Evolutionary conservation across 2,797 vertebrate species (phyloP), one percentile per base, ranked within the genome.

Genomic region (Heteromormyrus szaboi): DNA sequence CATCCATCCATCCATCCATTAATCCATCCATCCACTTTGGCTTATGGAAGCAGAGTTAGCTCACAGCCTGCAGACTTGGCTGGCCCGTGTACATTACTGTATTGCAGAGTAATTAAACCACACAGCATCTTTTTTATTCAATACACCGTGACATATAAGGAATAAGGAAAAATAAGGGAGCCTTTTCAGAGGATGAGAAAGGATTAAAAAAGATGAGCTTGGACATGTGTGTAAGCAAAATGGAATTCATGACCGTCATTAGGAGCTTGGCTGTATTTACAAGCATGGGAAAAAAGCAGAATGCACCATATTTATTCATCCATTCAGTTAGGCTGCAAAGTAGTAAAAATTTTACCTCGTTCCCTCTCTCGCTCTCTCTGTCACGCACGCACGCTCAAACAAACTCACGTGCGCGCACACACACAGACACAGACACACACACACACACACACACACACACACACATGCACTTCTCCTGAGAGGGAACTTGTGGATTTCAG

Each of bases 91-190:
- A 81, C 41, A 81, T 41, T 46, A 81, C 19, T 46, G 12, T 3
- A 81, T 4, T 46, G 41, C 17, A 37, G 4, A 81, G 8, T 81
- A 81, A 81, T 81, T 81, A 46, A 79, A 46, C 33, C 6, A n/a
- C 37, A 81, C 19, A 3, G 76, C 19, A 81, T 19, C 2, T 41
- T 81, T 81, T 81, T 46, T 46, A 44, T 81, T 46, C 41, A 46
- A 81, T 81, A 81, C 1, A 72, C 65, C 4, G 12, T 37, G 65
- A 72, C 65, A 72, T 17, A 37, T 44, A 81, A 46, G 76, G 17
- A 81, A 81, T 81, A 46, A 81, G 76, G 76, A 46, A 81, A 41
- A 81, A 81, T 81, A 81, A 81, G 37, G 76, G 3, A 81, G 41
- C 41, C 29, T 33, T 14, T 72, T 72, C 65, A 72, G 65, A 6